Conservation (phyloP, 2,888 invertebrate species). For the Athrips mouffetella region DNA sequence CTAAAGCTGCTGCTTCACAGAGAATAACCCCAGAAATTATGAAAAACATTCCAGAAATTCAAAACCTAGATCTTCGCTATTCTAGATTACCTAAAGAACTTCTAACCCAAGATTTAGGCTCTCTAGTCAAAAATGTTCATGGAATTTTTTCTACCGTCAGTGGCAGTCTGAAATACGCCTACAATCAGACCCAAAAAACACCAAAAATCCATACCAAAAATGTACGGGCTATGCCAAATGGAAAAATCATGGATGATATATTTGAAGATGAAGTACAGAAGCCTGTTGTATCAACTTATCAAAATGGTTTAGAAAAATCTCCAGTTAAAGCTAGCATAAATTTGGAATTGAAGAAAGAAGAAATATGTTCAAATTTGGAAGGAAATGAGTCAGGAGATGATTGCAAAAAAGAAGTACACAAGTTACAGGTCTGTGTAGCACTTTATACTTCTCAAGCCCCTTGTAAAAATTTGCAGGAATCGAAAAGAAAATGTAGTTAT, state of each 20-base stretch:
- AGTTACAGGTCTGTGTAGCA: constrained; percentile 2
- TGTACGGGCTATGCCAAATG: constrained; percentile 47
- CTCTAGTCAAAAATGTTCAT: constrained; percentile 71
- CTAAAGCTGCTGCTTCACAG: constrained; percentile 51
- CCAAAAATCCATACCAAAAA: constrained; percentile 45
- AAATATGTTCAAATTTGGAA: neutral
- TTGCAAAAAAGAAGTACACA: constrained; percentile 39
- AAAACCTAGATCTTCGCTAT: constrained; percentile 39
- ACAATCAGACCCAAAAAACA: constrained; percentile 48
- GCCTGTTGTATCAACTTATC: constrained; percentile 8
- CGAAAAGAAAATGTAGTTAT: too few relatives aligned
- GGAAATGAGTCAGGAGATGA: constrained; percentile 31
- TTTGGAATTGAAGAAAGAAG: neutral
- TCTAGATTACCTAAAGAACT: constrained; percentile 60
- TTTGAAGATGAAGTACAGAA: constrained; percentile 53
- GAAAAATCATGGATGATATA: constrained; percentile 66
- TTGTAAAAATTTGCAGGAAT: too few relatives aligned
- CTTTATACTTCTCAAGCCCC: too few relatives aligned
- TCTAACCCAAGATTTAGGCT: constrained; percentile 62
- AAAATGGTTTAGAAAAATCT: constrained; percentile 14
- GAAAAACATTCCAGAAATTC: constrained; percentile 6
- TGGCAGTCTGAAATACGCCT: constrained; percentile 67
- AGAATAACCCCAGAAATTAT: constrained; percentile 47
- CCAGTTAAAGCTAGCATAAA: neutral
- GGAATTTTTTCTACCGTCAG: constrained; percentile 71